phyloP scores from a whole-genome alignment of 2,113 vertebrate genomes.

The Anser brachyrhynchus region DNA sequence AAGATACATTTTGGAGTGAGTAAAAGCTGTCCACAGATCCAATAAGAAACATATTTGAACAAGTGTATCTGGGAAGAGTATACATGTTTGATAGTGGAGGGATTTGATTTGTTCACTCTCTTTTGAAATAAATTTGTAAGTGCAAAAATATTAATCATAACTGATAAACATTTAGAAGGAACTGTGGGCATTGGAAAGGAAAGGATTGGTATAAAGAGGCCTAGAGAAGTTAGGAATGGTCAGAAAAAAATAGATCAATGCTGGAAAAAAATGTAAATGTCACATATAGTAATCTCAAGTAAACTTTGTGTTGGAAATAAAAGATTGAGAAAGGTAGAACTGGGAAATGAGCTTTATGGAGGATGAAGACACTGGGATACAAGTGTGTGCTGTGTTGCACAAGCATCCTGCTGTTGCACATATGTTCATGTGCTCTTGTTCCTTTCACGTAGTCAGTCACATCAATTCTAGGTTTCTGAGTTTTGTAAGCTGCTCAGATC shows the following conservation, averaged over 20 bases:
- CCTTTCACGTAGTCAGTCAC: background rate
- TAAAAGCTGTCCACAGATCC: background rate
- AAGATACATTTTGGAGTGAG: background rate
- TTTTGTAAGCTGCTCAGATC: background rate
- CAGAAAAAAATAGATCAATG: background rate
- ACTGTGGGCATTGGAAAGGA: background rate
- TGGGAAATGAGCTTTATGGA: rapidly evolving
- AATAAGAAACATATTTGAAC: background rate
- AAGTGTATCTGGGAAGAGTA: background rate
- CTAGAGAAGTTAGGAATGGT: background rate
- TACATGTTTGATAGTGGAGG: background rate
- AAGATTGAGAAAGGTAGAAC: background rate
- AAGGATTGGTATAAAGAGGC: background rate
- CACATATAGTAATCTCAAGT: background rate
- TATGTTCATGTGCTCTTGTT: background rate
- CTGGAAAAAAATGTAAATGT: background rate
- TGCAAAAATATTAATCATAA: background rate
- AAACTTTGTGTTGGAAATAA: background rate
- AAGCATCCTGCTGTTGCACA: rapidly evolving
- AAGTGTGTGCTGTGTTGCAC: background rate
- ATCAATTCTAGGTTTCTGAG: background rate
- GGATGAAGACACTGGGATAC: background rate
- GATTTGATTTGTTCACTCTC: background rate
- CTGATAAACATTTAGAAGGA: background rate
- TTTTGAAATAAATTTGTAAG: background rate